Evolutionary conservation across 2,888 invertebrate species (phyloP).

Genomic region (Malthinus seriepunctatus): DNA sequence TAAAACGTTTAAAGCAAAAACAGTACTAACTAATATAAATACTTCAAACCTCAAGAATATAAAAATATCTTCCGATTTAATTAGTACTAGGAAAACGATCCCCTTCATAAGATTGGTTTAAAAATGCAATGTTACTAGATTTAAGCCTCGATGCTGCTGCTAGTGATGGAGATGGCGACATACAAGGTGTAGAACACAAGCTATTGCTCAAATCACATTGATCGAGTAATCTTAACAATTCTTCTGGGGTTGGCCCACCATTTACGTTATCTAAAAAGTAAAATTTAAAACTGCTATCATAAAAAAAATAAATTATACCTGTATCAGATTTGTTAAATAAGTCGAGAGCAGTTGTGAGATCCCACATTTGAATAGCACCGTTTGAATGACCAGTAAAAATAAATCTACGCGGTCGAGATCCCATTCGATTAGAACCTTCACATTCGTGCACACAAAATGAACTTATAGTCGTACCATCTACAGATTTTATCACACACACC

Average conservation of each 20-base stretch:
- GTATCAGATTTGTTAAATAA: constrained; percentile 62
- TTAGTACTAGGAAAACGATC: constrained; percentile 32
- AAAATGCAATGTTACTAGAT: constrained; percentile 65
- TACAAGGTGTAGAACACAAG: constrained; percentile 75
- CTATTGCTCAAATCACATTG: constrained; percentile 91
- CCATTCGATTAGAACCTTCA: constrained; percentile 93
- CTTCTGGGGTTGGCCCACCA: constrained; percentile 92
- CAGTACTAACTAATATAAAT: too few relatives aligned
- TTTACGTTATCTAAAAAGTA: constrained; percentile 59
- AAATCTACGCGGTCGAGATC: constrained; percentile 82
- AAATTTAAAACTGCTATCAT: background rate
- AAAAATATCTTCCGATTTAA: constrained; percentile 8
- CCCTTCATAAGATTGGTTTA: constrained; percentile 59
- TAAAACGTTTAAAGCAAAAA: too few relatives aligned
- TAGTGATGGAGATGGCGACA: constrained; percentile 71
- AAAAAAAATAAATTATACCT: constrained; percentile 43
- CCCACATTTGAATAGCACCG: constrained; percentile 97
- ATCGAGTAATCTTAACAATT: constrained; percentile 87
- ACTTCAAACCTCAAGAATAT: background rate
- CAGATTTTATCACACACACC: constrained; percentile 92
- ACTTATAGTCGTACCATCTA: constrained; percentile 91
- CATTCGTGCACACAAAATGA: constrained; percentile 98
- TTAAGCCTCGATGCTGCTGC: constrained; percentile 59
- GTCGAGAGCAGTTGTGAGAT: constrained; percentile 93
- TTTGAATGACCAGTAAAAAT: constrained; percentile 92